Evolutionary conservation across 2,797 vertebrate species (phyloP).

Genomic region (Xenops minutus): DNA sequence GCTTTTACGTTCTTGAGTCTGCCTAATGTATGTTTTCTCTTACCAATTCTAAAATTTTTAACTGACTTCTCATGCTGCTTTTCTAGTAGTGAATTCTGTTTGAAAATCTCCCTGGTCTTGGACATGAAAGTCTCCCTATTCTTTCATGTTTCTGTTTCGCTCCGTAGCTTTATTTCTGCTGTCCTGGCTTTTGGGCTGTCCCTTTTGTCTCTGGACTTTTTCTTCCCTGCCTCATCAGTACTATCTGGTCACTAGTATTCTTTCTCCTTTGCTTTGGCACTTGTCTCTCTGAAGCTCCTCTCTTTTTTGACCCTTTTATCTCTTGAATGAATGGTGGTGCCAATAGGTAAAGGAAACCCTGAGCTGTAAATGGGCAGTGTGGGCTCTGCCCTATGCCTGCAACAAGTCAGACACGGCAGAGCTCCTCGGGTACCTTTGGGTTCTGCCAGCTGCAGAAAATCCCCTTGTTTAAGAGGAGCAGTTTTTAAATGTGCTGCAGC

Average conservation of each 20-base stretch:
- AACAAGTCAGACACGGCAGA: accelerated
- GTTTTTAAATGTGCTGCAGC: neutral
- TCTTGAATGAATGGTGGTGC: neutral
- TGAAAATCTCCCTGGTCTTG: neutral
- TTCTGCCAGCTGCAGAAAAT: neutral
- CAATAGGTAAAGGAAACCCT: neutral
- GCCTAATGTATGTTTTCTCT: neutral
- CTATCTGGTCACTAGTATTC: neutral
- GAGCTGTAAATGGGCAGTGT: neutral
- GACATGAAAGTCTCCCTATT: neutral
- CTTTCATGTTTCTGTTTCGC: neutral
- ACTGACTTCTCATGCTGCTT: neutral
- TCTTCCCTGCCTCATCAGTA: neutral
- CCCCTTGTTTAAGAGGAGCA: neutral
- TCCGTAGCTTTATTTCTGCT: neutral
- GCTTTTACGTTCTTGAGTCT: neutral
- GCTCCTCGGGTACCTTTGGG: neutral
- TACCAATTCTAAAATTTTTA: neutral
- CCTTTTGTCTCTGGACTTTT: neutral
- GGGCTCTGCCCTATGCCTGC: neutral
- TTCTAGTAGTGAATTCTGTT: neutral
- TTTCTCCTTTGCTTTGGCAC: neutral
- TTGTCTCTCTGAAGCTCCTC: neutral
- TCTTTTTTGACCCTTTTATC: neutral
- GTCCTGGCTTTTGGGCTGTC: neutral